phyloP scores from a whole-genome alignment of 2,113 vertebrate species.

The Mola mola region DNA sequence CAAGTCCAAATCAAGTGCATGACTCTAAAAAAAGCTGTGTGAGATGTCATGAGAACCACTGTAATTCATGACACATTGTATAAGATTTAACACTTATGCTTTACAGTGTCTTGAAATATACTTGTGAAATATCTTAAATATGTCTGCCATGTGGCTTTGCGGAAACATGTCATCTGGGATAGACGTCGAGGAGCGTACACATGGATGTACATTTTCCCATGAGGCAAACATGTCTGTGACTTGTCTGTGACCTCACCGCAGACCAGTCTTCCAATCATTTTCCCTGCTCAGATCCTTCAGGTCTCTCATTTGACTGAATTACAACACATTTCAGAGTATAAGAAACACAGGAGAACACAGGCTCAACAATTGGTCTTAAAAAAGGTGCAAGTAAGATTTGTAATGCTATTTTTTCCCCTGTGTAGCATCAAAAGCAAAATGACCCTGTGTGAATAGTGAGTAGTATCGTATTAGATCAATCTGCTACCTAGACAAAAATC shows the following conservation, averaged over 20 bases:
- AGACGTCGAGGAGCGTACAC: slow-evolving; percentile 20
- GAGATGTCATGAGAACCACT: slow-evolving; percentile 10
- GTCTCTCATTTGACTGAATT: slow-evolving; percentile 41
- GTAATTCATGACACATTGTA: slow-evolving; percentile 30
- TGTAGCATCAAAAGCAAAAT: too few species aligned
- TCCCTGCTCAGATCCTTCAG: slow-evolving; percentile 35
- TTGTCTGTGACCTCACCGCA: slow-evolving; percentile 70
- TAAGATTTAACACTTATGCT: slow-evolving; percentile 47
- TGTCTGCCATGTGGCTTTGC: slow-evolving; percentile 66
- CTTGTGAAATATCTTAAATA: slow-evolving; percentile 67
- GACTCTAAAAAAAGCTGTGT: slow-evolving; percentile 20
- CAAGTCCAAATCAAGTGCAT: slow-evolving; percentile 1
- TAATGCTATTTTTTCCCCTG: too few species aligned
- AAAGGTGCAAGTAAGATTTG: too few species aligned
- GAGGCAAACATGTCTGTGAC: slow-evolving; percentile 61
- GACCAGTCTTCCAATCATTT: slow-evolving; percentile 46
- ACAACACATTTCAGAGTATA: neutral
- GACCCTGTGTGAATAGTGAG: too few species aligned
- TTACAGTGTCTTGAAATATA: slow-evolving; percentile 60
- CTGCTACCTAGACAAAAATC: too few species aligned
- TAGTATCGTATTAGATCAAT: too few species aligned
- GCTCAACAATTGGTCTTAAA: too few species aligned
- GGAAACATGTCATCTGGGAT: slow-evolving; percentile 31
- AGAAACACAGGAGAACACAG: too few species aligned
- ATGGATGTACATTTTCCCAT: slow-evolving; percentile 48